Evolutionary conservation across 2,888 invertebrate species (phyloP).

Genomic region (Drosophila aldrichi): DNA sequence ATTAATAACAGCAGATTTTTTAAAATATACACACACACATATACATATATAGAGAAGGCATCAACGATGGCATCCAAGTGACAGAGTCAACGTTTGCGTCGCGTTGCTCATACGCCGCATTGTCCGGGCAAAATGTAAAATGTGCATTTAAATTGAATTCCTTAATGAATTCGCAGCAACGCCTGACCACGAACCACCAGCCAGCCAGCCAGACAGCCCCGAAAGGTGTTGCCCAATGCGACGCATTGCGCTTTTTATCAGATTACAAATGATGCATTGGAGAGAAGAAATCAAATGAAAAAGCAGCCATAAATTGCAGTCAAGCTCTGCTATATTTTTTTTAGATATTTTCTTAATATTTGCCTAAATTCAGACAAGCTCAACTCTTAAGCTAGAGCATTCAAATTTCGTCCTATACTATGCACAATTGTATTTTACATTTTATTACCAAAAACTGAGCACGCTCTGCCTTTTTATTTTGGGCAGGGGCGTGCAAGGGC

Average conservation of each 20-base stretch:
- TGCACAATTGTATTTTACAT: constrained; percentile 13
- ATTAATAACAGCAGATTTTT: constrained; percentile 72
- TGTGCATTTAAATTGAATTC: constrained; percentile 78
- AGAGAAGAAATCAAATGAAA: background rate
- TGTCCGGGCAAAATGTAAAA: constrained; percentile 62
- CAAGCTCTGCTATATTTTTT: background rate
- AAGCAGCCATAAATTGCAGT: background rate
- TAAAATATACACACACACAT: constrained; percentile 25
- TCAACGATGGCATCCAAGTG: constrained; percentile 46
- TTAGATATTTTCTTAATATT: background rate
- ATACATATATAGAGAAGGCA: constrained; percentile 20
- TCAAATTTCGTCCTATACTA: constrained; percentile 10
- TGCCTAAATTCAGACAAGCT: background rate
- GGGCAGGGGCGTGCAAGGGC: background rate
- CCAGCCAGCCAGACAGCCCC: background rate
- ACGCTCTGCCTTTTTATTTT: background rate
- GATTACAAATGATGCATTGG: background rate
- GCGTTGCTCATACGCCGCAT: constrained; percentile 60
- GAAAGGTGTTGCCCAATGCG: constrained; percentile 56
- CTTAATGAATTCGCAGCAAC: constrained; percentile 72
- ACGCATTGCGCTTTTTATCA: constrained; percentile 40
- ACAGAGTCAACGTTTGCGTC: constrained; percentile 41
- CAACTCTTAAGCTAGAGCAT: constrained; percentile 9
- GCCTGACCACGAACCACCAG: constrained; percentile 48
- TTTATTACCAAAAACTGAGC: constrained; percentile 11